Base-by-base conservation (phyloP, 2,113 vertebrate species). In the Struthidea cinerea region DNA sequence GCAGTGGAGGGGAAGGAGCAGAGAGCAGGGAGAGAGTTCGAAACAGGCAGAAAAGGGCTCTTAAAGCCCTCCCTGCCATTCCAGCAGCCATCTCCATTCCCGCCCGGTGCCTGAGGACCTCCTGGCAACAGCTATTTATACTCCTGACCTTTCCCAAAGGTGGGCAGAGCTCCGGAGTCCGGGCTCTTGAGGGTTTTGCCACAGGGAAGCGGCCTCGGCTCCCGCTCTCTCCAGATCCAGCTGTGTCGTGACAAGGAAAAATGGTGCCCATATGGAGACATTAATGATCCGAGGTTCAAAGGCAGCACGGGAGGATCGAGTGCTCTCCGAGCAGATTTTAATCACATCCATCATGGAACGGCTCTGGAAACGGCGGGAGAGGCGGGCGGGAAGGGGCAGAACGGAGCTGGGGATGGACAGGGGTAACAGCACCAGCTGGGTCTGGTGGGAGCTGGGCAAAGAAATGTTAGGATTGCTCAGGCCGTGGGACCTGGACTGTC, bases 181-280 rank as follows among this genome's bases (percentile, higher is more conserved):
- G 1, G 39, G 68, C n/a, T 93, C 64, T 71, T 3, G 5, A 47
- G 59, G 56, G 15, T 13, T 84, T 73, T 57, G 77, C 63, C 70
- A 70, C 61, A 79, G 68, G 57, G 74, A 95, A 94, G 76, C 1
- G 0, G 53, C 19, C 46, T 65, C 2, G 0, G 42, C 80, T 73
- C 90, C 75, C 2, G 10, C 67, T 85, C 86, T 77, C 68, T 75
- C 39, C 53, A 44, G 67, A 79, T 87, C 60, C 87, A 95, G 81
- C 95, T 94, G 96, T 1, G 3, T 59, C 8, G 4, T 94, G 96
- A 95, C 95, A 94, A 84, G 96, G 80, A 97, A 77, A 96, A 96
- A 96, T 92, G 93, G 85, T 95, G 90, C 73, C 96, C 96, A 93
- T 86, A 85, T 94, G 94, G 96, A 96, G 92, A 47, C 88, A 44